A percentile compares a stretch with the other conserved stretches of the same genome.
These are phyloP conservation scores for Cephalopholis sonnerati DNA, from an alignment of 2,113 vertebrate species.

Conservation along the genomic window DNA sequence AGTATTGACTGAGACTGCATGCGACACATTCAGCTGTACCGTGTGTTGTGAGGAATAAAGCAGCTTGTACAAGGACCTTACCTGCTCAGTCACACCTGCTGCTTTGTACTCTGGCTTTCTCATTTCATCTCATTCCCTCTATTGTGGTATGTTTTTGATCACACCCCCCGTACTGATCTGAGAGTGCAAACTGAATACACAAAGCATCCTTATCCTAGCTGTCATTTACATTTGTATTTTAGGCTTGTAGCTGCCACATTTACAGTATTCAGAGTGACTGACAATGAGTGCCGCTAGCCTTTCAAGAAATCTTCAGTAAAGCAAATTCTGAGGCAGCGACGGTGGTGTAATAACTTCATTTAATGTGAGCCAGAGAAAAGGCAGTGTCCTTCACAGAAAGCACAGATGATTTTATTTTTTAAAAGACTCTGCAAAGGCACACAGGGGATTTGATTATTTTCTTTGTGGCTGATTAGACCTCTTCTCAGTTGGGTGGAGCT, in stretches of 20 bases:
- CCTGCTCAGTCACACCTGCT: slow-evolving; percentile 42
- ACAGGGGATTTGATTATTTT: neutral
- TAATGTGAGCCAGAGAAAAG: neutral
- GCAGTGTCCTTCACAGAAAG: neutral
- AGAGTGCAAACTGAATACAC: slow-evolving; percentile 1
- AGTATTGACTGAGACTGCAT: slow-evolving; percentile 1
- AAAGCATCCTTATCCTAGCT: neutral
- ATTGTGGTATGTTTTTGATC: slow-evolving; percentile 19
- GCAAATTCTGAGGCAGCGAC: neutral
- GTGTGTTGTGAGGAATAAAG: slow-evolving; percentile 27
- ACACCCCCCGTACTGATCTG: neutral
- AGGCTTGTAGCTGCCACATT: neutral
- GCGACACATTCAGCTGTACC: slow-evolving; percentile 26
- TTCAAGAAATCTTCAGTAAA: neutral
- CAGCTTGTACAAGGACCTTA: slow-evolving; percentile 16
- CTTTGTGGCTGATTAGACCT: neutral
- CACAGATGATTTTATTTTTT: neutral
- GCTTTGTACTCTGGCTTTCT: slow-evolving; percentile 48
- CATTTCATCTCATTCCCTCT: slow-evolving; percentile 32
- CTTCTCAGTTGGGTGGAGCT: neutral
- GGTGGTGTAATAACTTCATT: neutral
- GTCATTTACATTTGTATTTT: slow-evolving; percentile 7
- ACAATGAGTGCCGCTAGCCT: neutral
- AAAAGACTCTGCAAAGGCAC: neutral
- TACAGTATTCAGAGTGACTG: slow-evolving; percentile 9